Base-by-base conservation (phyloP, 92 coral and sea anemone genomes). In the Heliopora coerulea region DNA sequence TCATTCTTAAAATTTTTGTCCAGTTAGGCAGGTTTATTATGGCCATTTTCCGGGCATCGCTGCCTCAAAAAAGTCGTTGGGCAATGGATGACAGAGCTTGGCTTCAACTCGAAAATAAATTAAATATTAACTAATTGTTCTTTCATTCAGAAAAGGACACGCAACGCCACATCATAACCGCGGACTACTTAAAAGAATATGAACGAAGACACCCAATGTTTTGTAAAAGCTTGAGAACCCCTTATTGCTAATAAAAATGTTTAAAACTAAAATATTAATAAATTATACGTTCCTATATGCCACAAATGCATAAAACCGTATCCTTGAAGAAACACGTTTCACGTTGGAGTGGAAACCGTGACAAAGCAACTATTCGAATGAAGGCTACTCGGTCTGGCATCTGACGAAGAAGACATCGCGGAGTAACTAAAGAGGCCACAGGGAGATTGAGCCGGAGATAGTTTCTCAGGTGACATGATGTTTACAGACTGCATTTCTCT, bases 401-500 rank as follows among this genome's bases (percentile, higher is more conserved):
- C 77, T 52, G 77, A 39, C 13, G 77, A 15, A 20, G 77, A 17
- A 6, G 77, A 28, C 31, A 70, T 32, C 28, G 32, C 54, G 30
- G 77, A 70, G 62, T 52, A 70, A 44, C 63, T 70, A 26, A 70
- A 70, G 0, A 70, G 63, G 12, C 77, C 77, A 41, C 77, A 70
- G 11, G 58, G 77, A 0, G 77, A 70, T 30, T 35, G 62, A 3
- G 77, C 10, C n/a, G 77, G 62, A 0, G 77, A 52, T 19, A 70
- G 63, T 54, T 23, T 52, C 21, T 70, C 77, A 9, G 77, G 77
- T 34, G 77, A 50, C 33, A 70, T 31, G 13, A 49, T 44, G 31
- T 67, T 67, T 24, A 67, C 21, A 20, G 77, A 23, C 26, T 58
- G 20, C 8, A 73, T 80, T 67, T 83, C 88, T 9, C 89, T 62